Evolutionary conservation across 37 sponge, comb jelly and placozoan species (phyloP).

Genomic region (Theonella swinhoei): DNA sequence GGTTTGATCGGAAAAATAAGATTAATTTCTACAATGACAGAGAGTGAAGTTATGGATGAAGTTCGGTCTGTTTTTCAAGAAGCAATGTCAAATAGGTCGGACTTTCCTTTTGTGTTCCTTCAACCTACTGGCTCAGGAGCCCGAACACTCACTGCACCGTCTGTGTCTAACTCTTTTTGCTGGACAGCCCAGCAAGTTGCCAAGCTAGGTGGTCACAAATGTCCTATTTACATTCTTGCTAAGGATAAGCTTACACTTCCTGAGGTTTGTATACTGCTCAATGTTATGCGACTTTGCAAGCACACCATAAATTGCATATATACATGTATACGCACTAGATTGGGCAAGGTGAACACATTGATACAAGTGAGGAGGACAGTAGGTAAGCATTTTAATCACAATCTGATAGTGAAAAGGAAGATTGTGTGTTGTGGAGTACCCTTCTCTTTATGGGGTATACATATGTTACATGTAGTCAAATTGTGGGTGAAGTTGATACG

Average conservation of each 20-base stretch:
- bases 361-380: too few relatives aligned
- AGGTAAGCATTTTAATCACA: too few relatives aligned
- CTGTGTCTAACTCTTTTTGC: conserved; percentile 18
- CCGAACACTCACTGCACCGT: conserved; percentile 13
- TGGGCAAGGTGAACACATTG: too few relatives aligned
- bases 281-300: too few relatives aligned
- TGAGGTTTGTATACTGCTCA: background rate
- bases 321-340: too few relatives aligned
- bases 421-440: too few relatives aligned
- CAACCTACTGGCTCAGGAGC: conserved; percentile 31
- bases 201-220: background rate
- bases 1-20: conserved; percentile 26
- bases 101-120: conserved; percentile 20
- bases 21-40: conserved; percentile 6
- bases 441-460: too few relatives aligned
- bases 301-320: too few relatives aligned
- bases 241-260: background rate
- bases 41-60: conserved; percentile 8
- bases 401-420: too few relatives aligned
- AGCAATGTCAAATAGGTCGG: conserved; percentile 8
- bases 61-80: conserved; percentile 16
- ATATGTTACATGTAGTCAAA: too few relatives aligned
- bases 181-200: conserved; percentile 42
- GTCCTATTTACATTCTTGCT: conserved; percentile 27
- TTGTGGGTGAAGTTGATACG: too few relatives aligned